Base-by-base conservation (phyloP, 2,113 vertebrate species). In the Lophura nycthemera region DNA sequence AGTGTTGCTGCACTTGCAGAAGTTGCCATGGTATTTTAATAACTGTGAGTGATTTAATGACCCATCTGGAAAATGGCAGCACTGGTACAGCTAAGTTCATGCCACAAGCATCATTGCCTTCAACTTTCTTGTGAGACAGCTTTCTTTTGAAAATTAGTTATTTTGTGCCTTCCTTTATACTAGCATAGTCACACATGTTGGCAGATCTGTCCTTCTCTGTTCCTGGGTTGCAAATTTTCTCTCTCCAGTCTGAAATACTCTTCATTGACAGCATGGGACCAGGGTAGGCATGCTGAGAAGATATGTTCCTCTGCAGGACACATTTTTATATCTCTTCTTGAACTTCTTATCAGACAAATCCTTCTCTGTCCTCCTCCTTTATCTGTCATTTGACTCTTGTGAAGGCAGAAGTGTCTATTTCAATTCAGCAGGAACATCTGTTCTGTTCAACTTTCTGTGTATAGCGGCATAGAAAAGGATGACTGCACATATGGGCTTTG, bases 21-120 rank as follows among this genome's bases (percentile, higher is more conserved):
- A 81, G 82, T 91, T 96, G 75, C 87, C 38, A 60, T 86, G 91
- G 91, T 54, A 36, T 88, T 96, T 95, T 91, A 95, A 95, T 86
- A 89, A 93, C 69, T 32, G 25, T 0, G 1, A 9, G 78, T 83
- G 60, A 88, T 86, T 93, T 93, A 91, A 67, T 4, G 2, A 64
- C 56, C 74, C 65, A 36, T 74, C 75, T 91, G 92, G 75, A 88
- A 88, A 72, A 71, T 8, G 8, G 72, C 47, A 92, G 60, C 56
- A 7, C 38, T 92, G 74, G 50, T 74, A 70, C 67, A 52, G 19
- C 81, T 92, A 87, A 64, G 32, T 43, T 93, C 3, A 4, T 88
- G 92, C 56, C 91, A 71, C 56, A 73, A n/a, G 36, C 36, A 57
- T 50, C 10, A 24, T 36, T 87, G 42, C 43, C 59, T 36, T 17